Base-by-base conservation (phyloP, 2,113 vertebrate species). In the Myotis davidii region DNA sequence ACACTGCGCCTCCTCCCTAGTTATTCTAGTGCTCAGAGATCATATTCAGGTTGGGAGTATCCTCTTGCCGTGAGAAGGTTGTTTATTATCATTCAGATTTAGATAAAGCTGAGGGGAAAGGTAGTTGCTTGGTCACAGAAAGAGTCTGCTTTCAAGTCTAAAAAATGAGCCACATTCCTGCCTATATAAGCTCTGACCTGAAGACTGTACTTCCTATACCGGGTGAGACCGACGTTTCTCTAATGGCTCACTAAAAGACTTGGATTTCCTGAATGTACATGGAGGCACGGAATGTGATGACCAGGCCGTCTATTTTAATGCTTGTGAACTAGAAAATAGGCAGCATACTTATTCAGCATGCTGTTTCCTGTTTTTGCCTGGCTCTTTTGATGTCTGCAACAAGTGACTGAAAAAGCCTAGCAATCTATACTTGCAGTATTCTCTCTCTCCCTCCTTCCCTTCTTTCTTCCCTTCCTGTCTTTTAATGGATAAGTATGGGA, bases 61-160 rank as follows among this genome's bases (percentile, higher is more conserved):
- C 39, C 37, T 20, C 52, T 74, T 34, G 14, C 29, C 29, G 12
- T 94, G 72, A 92, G 14, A 85, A 78, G 61, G 1, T 48, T 34
- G 17, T 93, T 84, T 81, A 39, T 73, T 89, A 32, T 72, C 37
- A 92, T 86, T 72, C 4, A 7, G 27, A 27, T 77, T 81, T 73
- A 78, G 61, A 37, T 59, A 73, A 91, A 82, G 29, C 25, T 86
- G 48, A 83, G 48, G 69, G n/a, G 17, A 42, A 83, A 87, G 27
- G 52, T 27, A 61, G 21, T 29, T 9, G 20, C 32, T 16, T 87
- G n/a, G 29, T 86, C 27, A 90, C 0, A 45, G 10, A 45, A 45
- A 13, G 61, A 91, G 9, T 95, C 67, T 88, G 18, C 21, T 85
- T 85, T 50, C 27, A 16, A 23, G 59, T 52, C 32, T 59, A 56